These are phyloP conservation scores for Menidia menidia DNA, from an alignment of 2,797 vertebrate species.

Conservation along the genomic window DNA sequence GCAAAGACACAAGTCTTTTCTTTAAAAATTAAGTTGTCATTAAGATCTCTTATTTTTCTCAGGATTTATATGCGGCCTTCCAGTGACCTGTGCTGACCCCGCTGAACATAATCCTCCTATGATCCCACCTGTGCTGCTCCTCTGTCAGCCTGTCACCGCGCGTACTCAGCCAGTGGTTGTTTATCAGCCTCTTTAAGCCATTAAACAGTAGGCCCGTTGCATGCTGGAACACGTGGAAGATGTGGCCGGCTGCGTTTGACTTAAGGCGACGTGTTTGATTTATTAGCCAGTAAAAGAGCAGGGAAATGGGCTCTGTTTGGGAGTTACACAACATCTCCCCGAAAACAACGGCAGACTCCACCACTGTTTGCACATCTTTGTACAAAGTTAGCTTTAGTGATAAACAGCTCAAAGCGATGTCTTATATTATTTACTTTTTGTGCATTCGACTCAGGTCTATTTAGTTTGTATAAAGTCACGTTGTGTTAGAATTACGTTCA, in stretches of 20 bases:
- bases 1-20: constrained; percentile 48
- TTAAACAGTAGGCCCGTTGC: constrained; percentile 33
- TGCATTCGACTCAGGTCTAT: background rate
- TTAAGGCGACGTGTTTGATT: constrained; percentile 55
- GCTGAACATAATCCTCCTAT: constrained; percentile 27
- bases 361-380: background rate
- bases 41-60: constrained; percentile 57
- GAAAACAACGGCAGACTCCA: constrained; percentile 10
- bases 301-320: constrained; percentile 33
- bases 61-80: constrained; percentile 30
- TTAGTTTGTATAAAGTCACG: background rate
- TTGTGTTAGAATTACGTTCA: background rate
- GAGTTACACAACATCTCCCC: constrained; percentile 28
- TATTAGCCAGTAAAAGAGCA: constrained; percentile 44
- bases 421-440: background rate
- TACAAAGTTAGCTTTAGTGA: background rate
- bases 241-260: constrained; percentile 37
- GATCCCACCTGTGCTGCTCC: constrained; percentile 40
- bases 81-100: constrained; percentile 25
- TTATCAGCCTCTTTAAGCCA: constrained; percentile 32
- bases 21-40: constrained; percentile 46
- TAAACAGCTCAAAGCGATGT: background rate
- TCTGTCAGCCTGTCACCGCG: constrained; percentile 24
- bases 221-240: constrained; percentile 37
- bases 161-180: constrained; percentile 7